Base-by-base conservation (phyloP, 1,140 invertebrate genomes). In the Lordiphosa stackelbergi region DNA sequence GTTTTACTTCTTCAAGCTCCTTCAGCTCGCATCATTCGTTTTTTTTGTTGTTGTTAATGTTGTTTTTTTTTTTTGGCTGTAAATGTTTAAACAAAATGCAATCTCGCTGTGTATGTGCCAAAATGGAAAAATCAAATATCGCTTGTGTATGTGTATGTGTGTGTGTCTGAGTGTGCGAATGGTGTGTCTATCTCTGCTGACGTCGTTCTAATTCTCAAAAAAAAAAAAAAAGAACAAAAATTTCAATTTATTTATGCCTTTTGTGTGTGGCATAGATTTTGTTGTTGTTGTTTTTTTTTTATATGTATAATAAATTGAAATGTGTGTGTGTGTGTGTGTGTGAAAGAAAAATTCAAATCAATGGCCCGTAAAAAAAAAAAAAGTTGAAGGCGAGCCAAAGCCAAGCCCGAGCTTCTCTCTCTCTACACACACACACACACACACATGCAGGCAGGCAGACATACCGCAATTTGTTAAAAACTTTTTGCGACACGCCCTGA, bases 191-290 rank as follows among this genome's bases (percentile, higher is more conserved):
- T 31, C 28, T 31, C 28, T 31, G 28, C 28, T 31, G 28, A 31
- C 28, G 28, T 31, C 28, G 28, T 31, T 31, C 28, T 7, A 31
- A 16, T 45, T 41, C 22, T 43, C 13, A 11, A 12, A 13, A 13
- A 31, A 31, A 31, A 31, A 31, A 31, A 28, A 6, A 28, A n/a
- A n/a, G n/a, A n/a, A 31, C 28, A 31, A 31, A 31, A 31, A 31
- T 31, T 57, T 53, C 9, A 38, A 22, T 56, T 53, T 62, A 53
- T 62, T 49, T 51, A 35, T 42, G 55, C 49, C 48, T 59, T 66
- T 52, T 47, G 52, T 56, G 54, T 65, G 62, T 66, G 64, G 59
- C 64, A 66, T 63, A 66, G 64, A 62, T 66, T 62, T 46, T 55
- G n/a, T 24, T 54, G 9, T 46, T 54, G n/a, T 24, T 54, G 5